Percentiles rank a stretch among this genome's conserved stretches.
Evolutionary conservation across 2,888 invertebrate genomes (phyloP).

Genomic region (Micoletzkya japonica): DNA sequence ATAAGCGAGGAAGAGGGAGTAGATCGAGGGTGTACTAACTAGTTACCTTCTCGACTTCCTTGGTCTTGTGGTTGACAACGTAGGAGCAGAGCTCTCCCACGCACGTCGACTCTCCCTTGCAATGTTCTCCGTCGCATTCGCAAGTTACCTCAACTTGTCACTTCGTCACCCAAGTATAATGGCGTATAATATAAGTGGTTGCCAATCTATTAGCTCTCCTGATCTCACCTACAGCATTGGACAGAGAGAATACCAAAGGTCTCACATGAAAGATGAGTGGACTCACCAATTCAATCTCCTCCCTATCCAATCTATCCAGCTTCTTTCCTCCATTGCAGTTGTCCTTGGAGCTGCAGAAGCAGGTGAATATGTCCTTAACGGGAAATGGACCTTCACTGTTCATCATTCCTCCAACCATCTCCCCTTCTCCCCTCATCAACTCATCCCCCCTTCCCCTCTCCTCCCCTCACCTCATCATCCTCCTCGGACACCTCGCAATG

Average conservation of each 20-base stretch:
- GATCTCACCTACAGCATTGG: too few relatives aligned
- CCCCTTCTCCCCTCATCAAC: background rate
- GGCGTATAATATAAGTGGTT: background rate
- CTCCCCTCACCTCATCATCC: slow-evolving; percentile 8
- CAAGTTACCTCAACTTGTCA: slow-evolving; percentile 42
- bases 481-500: slow-evolving; percentile 56
- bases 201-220: too few relatives aligned
- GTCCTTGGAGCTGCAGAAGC: slow-evolving; percentile 57
- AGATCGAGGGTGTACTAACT: background rate
- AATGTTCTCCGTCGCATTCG: slow-evolving; percentile 57
- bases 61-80: slow-evolving; percentile 54
- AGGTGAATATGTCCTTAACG: slow-evolving; percentile 57
- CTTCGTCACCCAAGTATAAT: background rate
- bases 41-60: slow-evolving; percentile 48
- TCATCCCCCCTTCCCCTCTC: background rate
- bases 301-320: slow-evolving; percentile 41
- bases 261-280: too few relatives aligned
- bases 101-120: slow-evolving; percentile 49
- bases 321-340: slow-evolving; percentile 53
- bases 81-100: slow-evolving; percentile 59
- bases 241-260: too few relatives aligned
- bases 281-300: slow-evolving; percentile 47
- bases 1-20: background rate
- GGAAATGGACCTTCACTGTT: background rate
- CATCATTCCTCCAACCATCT: background rate